Base-by-base conservation (phyloP, 2,888 invertebrate species). In the Troglohyphantes excavatus region DNA sequence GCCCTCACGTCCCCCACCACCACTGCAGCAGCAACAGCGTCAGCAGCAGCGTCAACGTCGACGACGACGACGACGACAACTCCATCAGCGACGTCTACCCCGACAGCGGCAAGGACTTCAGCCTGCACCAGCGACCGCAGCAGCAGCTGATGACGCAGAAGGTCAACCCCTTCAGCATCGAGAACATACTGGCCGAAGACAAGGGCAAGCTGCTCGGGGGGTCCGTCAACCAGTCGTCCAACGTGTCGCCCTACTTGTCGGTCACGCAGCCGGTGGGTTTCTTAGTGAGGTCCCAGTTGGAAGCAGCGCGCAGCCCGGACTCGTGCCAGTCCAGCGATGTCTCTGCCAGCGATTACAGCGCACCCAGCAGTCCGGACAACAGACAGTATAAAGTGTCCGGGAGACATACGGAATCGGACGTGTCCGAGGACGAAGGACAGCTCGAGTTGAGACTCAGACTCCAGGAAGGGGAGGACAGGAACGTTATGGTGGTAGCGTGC, bases 261-360 rank as follows among this genome's bases (percentile, higher is more conserved):
- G 81, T 90, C 33, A 90, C 90, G 3, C 91, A 91, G 63, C 91
- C 91, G 2, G 89, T 89, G 2, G 91, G 91, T 0, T 91, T 91
- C 65, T 53, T 91, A 27, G 82, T 90, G 29, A 53, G 90, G 9
- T 72, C 90, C n/a, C 75, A 75, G 21, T 27, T 75, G 17, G 75
- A 33, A 17, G 83, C 72, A 7, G 17, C 13, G 0, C 33, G 29
- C 33, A 84, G 85, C 75, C 88, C 84, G 21, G 83, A 81, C 19
- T 87, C 90, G 21, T 86, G 86, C 27, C 90, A 82, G 23, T 87
- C 86, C 61, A 90, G 90, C 65, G 86, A 86, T 7, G 82, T 83
- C 11, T 85, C 82, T 23, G 70, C 82, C 26, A 90, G 90, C 46
- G 90, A 90, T 11, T 87, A 90, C 59, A 87, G 86, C 65, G 83